These are phyloP conservation scores for Camponotus vicinus DNA, from an alignment of 1,140 invertebrate species.

Conservation along the genomic window DNA sequence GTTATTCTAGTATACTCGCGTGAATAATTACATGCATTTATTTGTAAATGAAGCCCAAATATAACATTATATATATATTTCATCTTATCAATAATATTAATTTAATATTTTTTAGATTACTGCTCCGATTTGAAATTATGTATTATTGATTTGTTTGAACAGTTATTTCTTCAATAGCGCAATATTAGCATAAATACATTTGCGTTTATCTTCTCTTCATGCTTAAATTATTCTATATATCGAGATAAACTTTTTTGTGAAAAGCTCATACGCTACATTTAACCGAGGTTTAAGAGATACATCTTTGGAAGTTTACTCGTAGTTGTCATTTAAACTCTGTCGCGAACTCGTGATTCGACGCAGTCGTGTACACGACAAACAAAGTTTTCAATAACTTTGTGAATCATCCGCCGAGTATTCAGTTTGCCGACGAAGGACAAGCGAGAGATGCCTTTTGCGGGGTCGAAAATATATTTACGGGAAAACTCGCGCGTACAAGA, in stretches of 20 bases:
- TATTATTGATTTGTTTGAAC: neutral
- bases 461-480: constrained; percentile 39
- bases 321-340: constrained; percentile 31
- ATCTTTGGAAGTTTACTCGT: constrained; percentile 16
- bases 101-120: constrained; percentile 15
- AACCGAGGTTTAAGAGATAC: neutral
- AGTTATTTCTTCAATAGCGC: neutral
- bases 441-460: neutral
- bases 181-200: neutral
- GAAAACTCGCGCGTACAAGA: constrained; percentile 23
- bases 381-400: constrained; percentile 52
- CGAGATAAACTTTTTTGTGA: neutral
- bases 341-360: constrained; percentile 23
- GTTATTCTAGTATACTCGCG: neutral
- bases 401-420: constrained; percentile 39
- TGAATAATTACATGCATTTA: neutral
- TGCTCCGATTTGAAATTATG: neutral
- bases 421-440: neutral
- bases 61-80: no score
- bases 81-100: no score
- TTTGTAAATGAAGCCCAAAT: neutral
- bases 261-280: neutral
- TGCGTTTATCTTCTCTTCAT: neutral
- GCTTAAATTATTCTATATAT: neutral
- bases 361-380: constrained; percentile 10